Base-by-base conservation (phyloP, 2,888 invertebrate genomes). In the Athrips mouffetella region DNA sequence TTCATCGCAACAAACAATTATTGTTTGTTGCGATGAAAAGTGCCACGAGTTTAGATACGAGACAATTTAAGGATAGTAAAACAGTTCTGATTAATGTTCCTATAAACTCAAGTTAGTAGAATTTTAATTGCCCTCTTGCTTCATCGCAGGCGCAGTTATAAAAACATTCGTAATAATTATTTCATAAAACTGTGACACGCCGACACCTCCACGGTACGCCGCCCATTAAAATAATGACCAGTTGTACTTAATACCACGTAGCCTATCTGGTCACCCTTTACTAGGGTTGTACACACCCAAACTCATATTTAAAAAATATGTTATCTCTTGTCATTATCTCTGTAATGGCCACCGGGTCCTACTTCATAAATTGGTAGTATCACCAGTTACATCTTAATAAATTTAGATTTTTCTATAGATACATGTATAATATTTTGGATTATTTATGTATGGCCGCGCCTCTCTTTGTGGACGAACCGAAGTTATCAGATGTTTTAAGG, bases 381-480 rank as follows among this genome's bases (percentile, higher is more conserved):
- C 80, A 67, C 65, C 57, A 65, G 61, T 63, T 65, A 73, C 77
- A 81, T 83, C 83, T 79, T 75, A 77, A 82, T 83, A 83, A 83
- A 82, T 84, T 72, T 76, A 77, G 76, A 83, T 83, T 72, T 76
- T 68, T 67, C 67, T 67, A 67, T 60, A 71, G 73, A 74, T 73
- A 69, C 57, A 58, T 63, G 62, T 70, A 69, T 78, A 72, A 82
- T 84, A 82, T 82, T 74, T 73, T 69, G 53, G 61, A 73, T 80
- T 70, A 85, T 83, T 84, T 83, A 84, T 80, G 63, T 45, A 48
- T 47, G 58, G 63, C 57, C 59, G 60, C 59, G 57, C 62, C 58
- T 57, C 57, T 47, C 75, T 80, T 80, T 79, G 79, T 74, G 59
- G 57, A 23, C 30, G 29, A 54, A 57, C 73, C 74, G 70, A 64